Base-by-base conservation (phyloP, 2,113 vertebrate species). In the Tachuris rubrigastra region DNA sequence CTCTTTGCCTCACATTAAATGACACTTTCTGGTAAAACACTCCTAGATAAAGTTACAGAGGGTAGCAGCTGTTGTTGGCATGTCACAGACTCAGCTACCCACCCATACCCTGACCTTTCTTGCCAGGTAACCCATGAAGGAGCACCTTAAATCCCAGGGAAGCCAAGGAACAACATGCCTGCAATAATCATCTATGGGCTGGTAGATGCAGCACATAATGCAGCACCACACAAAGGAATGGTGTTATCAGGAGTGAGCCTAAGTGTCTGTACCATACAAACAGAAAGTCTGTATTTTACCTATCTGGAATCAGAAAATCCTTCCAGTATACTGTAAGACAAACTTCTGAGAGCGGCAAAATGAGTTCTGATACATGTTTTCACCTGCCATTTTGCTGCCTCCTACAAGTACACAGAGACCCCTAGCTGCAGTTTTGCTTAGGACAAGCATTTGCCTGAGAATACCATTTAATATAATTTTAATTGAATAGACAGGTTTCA, bases 361-460 rank as follows among this genome's bases (percentile, higher is more conserved):
- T 1, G 7, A 72, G 21, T 72, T 68, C 56, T 33, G 22, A 47
- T 18, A 66, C 33, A 66, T 44, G 21, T 91, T 87, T 87, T 50
- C 15, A 11, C 28, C 20, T 68, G 27, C 31, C 25, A 53, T 71
- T 88, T 84, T 86, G 12, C 88, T 91, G 75, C 35, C 31, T 97
- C 47, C 65, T 67, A 49, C 44, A 82, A 84, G 91, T 41, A 68
- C 55, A 93, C 71, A 95, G 95, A 95, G 95, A 95, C 89, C 90
- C 65, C 95, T 97, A 96, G 96, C 93, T 96, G 95, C 65, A 69
- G 13, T 31, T 96, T 78, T 52, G 27, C 62, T 80, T 69, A 96
- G 44, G 50, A 89, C 95, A 88, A 76, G 65, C 47, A 56, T 79
- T 88, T 92, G 37, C 41, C 72, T 55, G 42, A 88, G 33, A 94